Base-by-base conservation (phyloP, 2,888 invertebrate genomes). In the Hecatera dysodea region DNA sequence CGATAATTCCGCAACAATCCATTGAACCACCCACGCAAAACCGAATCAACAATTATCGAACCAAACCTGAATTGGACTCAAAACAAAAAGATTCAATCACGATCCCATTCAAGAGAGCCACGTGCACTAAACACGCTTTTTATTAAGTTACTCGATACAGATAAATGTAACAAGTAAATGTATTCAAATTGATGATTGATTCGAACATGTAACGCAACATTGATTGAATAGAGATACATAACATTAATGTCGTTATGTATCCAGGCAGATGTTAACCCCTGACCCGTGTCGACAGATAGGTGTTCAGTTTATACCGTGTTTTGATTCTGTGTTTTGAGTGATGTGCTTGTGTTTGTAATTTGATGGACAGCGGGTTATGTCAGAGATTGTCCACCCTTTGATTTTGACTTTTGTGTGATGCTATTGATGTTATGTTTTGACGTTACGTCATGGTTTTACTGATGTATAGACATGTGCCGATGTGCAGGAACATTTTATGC, bases 141-240 rank as follows among this genome's bases (percentile, higher is more conserved):
- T 90, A 93, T 90, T 90, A 89, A 91, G 90, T 91, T 90, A 90
- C 88, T 85, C 83, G 86, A 82, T 85, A 86, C 83, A 87, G 82
- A 87, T 84, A 77, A 80, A 77, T 77, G 76, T 77, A 75, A 86
- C 89, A 87, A 88, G 86, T 87, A 87, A 94, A 95, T 93, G 90
- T 95, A 95, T 95, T 95, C 93, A 95, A 94, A 95, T 94, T 94
- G 95, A 93, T 95, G 95, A 95, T 95, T 95, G 95, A 96, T 95
- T 94, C 86, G 91, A 93, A 94, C 94, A 93, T 88, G 91, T 83
- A 88, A 88, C 86, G 87, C 87, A 89, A 86, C 89, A 89, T 87
- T 93, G 95, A 95, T 95, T 94, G 94, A 95, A 95, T 95, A 93
- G 87, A 93, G 94, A 95, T 95, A 95, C 95, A 95, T 94, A 94